Conservation (phyloP, 2,797 vertebrate species). For the Enteromius radiatus region DNA sequence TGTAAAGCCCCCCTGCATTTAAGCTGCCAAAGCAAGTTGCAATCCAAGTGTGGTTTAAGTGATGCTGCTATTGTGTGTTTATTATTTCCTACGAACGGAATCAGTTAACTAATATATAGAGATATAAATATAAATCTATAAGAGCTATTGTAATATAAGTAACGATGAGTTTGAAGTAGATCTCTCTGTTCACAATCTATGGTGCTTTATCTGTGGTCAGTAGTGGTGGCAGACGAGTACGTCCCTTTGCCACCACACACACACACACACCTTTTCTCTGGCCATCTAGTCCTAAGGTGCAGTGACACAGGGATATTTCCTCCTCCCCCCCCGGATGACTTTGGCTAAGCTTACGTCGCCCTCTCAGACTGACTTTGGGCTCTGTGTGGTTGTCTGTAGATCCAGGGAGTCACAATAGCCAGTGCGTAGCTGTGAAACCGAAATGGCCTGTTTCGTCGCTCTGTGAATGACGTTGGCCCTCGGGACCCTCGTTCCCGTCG, state of each 20-base stretch:
- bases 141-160: conserved; percentile 77
- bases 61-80: conserved; percentile 85
- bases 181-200: conserved; percentile 59
- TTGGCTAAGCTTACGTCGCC: conserved; percentile 4
- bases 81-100: conserved; percentile 75
- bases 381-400: conserved; percentile 20
- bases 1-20: conserved; percentile 67
- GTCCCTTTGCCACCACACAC: background rate
- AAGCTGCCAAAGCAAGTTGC: conserved; percentile 81
- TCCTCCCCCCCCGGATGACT: background rate
- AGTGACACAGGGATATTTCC: conserved; percentile 2
- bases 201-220: conserved; percentile 69
- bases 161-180: conserved; percentile 73
- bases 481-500: background rate
- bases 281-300: conserved; percentile 21
- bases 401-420: conserved; percentile 47
- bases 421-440: conserved; percentile 62
- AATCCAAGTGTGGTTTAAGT: conserved; percentile 80
- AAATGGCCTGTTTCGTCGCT: conserved; percentile 43
- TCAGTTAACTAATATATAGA: conserved; percentile 80
- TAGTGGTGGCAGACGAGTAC: conserved; percentile 45
- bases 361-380: conserved; percentile 8
- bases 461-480: conserved; percentile 65
- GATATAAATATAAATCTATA: conserved; percentile 72
- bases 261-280: background rate